Base-by-base conservation (phyloP, 2,888 invertebrate genomes). In the Amphiduros pacificus region DNA sequence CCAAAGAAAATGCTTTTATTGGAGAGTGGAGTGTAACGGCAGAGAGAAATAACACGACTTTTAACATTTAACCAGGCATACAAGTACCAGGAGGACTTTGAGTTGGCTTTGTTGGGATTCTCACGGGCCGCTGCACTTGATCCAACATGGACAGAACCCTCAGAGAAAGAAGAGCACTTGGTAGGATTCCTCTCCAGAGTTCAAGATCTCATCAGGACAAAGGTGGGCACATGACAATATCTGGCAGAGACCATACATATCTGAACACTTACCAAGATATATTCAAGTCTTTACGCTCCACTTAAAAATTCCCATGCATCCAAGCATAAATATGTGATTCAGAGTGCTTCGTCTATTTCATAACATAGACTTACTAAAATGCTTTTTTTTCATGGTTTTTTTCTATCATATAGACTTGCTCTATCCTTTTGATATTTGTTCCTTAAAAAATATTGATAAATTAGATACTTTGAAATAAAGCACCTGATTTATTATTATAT, bases 41-140 rank as follows among this genome's bases (percentile, higher is more conserved):
- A n/a, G n/a, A n/a, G n/a, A n/a, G n/a, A n/a, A n/a, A n/a, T n/a
- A n/a, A n/a, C n/a, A n/a, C n/a, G n/a, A n/a, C n/a, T n/a, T n/a
- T n/a, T n/a, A n/a, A n/a, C n/a, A n/a, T n/a, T n/a, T n/a, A n/a
- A n/a, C 0, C 60, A 77, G 92, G 90, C 89, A 0, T 84, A 90
- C 55, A 90, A 89, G 79, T 92, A 91, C 77, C 89, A 90, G 75
- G 92, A 93, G 81, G 87, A 89, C 60, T 93, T 89, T 78, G 84
- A 86, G 63, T 83, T 86, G 72, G 90, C 92, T 0, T 78, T 93
- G 51, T 85, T 88, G 62, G 89, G 89, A 36, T 91, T 91, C 73
- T 83, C 86, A 55, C 84, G 85, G 71, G 89, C 92, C 0, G 85
- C 86, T 41, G 82, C 86, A 1, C 84, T 91, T 62, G 92, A 93